Evolutionary conservation across 2,888 invertebrate species (phyloP), one percentile per base, ranked within the genome.

Genomic region (Ochropleura plecta): DNA sequence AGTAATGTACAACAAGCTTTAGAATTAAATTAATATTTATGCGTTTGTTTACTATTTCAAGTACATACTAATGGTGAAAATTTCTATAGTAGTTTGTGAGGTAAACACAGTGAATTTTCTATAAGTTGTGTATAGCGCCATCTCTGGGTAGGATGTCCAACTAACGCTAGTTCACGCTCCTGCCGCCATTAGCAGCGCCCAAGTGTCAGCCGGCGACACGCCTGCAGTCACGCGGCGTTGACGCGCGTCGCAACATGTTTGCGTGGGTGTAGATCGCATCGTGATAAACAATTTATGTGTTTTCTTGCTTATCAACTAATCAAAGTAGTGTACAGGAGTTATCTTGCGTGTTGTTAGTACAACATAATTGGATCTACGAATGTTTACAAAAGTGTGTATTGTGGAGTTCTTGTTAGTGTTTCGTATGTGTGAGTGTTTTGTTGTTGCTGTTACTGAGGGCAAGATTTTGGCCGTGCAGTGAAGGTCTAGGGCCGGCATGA

Each of bases 161-260:
- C 63, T 73, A 49, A 68, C 55, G 8, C 83, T 92, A 93, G 92
- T 94, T 93, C 90, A 0, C 30, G 68, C 69, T 88, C 80, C 82
- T 81, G 81, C 90, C 93, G 86, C 81, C 57, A 70, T 55, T 57
- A 59, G 79, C 84, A 91, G 95, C 96, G 95, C 95, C 94, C 89
- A 94, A 92, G 93, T 95, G 94, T 95, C 95, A 95, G 89, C 91
- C 94, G 93, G 90, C 93, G 93, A 92, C 94, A 94, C 95, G 94
- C 94, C 94, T 94, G 94, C 95, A 96, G 96, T 95, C 96, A 96
- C 95, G 96, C 96, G 95, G 95, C 96, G 96, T 95, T 95, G 95
- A 93, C 94, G 94, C 95, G 95, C 95, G 95, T 94, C 92, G 94
- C 92, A 94, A 92, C 94, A 94, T 95, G 94, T 90, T 93, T 94